Percentiles rank a stretch among this genome's conserved stretches.
Evolutionary conservation across 92 coral and sea anemone genomes (phyloP).

Genomic region (Zoanthus gigantus): DNA sequence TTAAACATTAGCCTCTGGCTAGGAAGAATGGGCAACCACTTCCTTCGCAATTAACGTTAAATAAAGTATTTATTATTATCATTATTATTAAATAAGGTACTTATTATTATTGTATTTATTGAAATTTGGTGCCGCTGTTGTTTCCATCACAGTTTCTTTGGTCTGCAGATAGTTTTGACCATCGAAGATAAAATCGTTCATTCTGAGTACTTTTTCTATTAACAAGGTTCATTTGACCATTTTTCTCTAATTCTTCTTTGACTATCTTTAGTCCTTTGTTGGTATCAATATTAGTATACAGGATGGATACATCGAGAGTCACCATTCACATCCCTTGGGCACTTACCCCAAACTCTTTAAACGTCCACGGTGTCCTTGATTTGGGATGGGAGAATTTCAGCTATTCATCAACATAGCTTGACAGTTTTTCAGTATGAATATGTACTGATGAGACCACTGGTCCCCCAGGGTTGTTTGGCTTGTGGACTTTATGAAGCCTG

Average conservation of each 20-base stretch:
- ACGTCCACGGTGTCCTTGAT: neutral
- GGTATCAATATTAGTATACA: conserved; percentile 11
- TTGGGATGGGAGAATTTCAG: neutral
- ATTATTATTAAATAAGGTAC: too few species aligned
- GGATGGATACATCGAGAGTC: conserved; percentile 16
- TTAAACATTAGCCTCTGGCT: too few species aligned
- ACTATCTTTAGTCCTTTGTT: conserved; percentile 3
- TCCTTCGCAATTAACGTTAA: too few species aligned
- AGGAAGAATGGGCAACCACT: too few species aligned
- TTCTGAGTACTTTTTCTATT: conserved; percentile 46
- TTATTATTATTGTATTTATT: conserved; percentile 42
- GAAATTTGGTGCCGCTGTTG: conserved; percentile 47
- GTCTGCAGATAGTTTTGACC: conserved; percentile 24
- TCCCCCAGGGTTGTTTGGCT: conserved; percentile 17
- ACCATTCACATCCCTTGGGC: neutral
- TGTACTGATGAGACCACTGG: conserved; percentile 32
- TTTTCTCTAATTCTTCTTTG: neutral
- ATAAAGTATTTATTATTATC: too few species aligned
- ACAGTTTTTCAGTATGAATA: conserved; percentile 4
- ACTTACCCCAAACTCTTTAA: neutral
- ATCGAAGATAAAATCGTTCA: conserved; percentile 46
- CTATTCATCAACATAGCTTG: conserved; percentile 2
- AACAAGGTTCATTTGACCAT: conserved; percentile 15
- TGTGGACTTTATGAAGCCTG: conserved; percentile 14
- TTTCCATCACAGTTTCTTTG: conserved; percentile 51